Percentiles rank a stretch among this genome's conserved stretches.
phyloP scores from a whole-genome alignment of 2,888 invertebrate species.

The Stenichneumon culpator region DNA sequence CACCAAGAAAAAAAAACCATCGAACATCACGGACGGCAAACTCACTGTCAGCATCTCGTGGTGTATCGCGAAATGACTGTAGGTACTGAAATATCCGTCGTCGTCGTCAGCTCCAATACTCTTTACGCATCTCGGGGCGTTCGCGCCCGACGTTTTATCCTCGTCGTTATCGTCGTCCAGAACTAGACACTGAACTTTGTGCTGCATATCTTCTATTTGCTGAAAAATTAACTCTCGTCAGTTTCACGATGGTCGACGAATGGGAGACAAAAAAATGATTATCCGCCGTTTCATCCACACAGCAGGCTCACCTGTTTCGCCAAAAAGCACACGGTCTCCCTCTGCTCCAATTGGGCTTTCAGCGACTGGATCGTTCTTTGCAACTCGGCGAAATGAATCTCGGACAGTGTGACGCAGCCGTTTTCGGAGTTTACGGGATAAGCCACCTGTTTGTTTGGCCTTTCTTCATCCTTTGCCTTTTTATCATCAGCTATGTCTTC shows the following conservation, averaged over 20 bases:
- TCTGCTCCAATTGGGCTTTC: slow-evolving; percentile 87
- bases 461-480: slow-evolving; percentile 47
- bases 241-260: neutral
- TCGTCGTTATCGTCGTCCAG: slow-evolving; percentile 79
- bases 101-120: slow-evolving; percentile 89
- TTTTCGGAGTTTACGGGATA: slow-evolving; percentile 88
- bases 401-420: slow-evolving; percentile 88
- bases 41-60: slow-evolving; percentile 95
- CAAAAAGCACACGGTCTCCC: slow-evolving; percentile 79
- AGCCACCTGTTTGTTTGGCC: slow-evolving; percentile 65
- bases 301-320: slow-evolving; percentile 79
- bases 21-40: slow-evolving; percentile 30
- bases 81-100: slow-evolving; percentile 92
- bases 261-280: neutral
- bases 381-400: slow-evolving; percentile 88
- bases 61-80: slow-evolving; percentile 96
- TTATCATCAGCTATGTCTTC: slow-evolving; percentile 64
- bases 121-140: slow-evolving; percentile 79
- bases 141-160: slow-evolving; percentile 43
- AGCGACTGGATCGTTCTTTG: slow-evolving; percentile 87
- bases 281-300: neutral
- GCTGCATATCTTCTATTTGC: slow-evolving; percentile 83
- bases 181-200: slow-evolving; percentile 81
- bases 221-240: slow-evolving; percentile 67
- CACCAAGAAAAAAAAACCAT: neutral